A percentile compares a stretch with the other conserved stretches of the same genome.
Evolutionary conservation across 2,797 vertebrate genomes (phyloP).

Genomic region (Falco naumanni): DNA sequence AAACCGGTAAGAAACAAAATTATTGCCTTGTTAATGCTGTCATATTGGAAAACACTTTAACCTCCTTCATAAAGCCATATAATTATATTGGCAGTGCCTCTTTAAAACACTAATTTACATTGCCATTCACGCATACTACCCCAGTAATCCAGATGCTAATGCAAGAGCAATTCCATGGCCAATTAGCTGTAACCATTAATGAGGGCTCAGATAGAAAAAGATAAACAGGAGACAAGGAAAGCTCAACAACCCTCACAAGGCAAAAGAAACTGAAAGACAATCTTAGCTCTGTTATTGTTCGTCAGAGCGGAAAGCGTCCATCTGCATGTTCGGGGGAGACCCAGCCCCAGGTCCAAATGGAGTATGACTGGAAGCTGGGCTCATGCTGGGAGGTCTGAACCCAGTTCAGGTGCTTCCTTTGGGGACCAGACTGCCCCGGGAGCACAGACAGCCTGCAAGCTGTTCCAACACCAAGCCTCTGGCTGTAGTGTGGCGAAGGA

Average conservation of each 20-base stretch:
- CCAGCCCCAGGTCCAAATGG: neutral
- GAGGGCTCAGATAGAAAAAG: constrained; percentile 21
- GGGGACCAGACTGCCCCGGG: neutral
- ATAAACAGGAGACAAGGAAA: constrained; percentile 10
- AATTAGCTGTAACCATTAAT: constrained; percentile 31
- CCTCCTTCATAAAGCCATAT: neutral
- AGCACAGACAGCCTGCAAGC: neutral
- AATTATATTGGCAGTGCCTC: neutral
- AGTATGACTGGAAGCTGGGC: neutral
- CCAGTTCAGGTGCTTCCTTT: neutral
- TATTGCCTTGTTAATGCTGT: neutral
- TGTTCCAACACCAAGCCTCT: neutral
- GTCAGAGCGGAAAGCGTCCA: constrained; percentile 24
- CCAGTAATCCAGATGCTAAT: constrained; percentile 25
- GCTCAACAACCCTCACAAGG: neutral
- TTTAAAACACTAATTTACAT: neutral
- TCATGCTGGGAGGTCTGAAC: neutral
- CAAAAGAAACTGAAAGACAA: neutral
- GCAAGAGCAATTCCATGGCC: constrained; percentile 7
- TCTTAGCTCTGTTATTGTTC: constrained; percentile 24
- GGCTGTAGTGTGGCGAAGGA: rapidly evolving
- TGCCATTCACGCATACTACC: neutral
- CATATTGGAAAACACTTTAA: constrained; percentile 1
- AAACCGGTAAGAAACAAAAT: neutral
- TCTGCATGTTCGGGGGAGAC: neutral